phyloP scores from a whole-genome alignment of 2,113 vertebrate species.

The Ophiodon elongatus region DNA sequence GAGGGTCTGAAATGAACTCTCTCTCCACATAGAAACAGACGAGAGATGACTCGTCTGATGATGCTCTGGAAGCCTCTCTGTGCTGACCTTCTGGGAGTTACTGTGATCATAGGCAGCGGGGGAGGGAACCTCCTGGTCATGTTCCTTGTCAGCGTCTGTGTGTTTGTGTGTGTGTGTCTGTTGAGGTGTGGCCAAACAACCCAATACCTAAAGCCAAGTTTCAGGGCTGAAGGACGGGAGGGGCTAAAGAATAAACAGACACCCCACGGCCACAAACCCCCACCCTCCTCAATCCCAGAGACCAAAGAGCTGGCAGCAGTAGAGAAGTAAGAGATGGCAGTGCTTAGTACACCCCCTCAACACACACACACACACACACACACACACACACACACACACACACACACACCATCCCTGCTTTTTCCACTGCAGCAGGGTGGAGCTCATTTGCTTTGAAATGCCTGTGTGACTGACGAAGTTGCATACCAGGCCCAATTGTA shows the following conservation, averaged over 20 bases:
- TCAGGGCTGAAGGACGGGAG: slow-evolving; percentile 40
- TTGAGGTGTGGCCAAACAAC: slow-evolving; percentile 62
- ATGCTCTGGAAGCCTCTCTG: slow-evolving; percentile 52
- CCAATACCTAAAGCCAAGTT: slow-evolving; percentile 65
- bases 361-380: slow-evolving; percentile 22
- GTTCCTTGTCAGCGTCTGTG: slow-evolving; percentile 28
- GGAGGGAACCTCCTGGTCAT: slow-evolving; percentile 31
- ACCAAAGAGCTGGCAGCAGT: slow-evolving; percentile 55
- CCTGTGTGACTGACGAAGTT: slow-evolving; percentile 64
- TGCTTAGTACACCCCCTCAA: slow-evolving; percentile 45
- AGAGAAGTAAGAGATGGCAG: slow-evolving; percentile 49
- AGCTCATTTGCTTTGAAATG: slow-evolving; percentile 79
- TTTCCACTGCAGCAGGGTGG: slow-evolving; percentile 70
- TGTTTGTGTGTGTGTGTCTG: slow-evolving; percentile 9
- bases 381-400: slow-evolving; percentile 22
- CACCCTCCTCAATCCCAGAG: slow-evolving; percentile 20
- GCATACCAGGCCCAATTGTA: slow-evolving; percentile 65
- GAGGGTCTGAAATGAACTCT: slow-evolving; percentile 31
- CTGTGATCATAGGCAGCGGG: slow-evolving; percentile 53
- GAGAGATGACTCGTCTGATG: slow-evolving; percentile 52
- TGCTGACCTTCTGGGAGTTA: slow-evolving; percentile 51
- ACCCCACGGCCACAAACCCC: slow-evolving; percentile 36
- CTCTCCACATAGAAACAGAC: slow-evolving; percentile 27
- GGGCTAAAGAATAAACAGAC: slow-evolving; percentile 61
- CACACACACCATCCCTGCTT: slow-evolving; percentile 31